Evolutionary conservation across 2,113 vertebrate genomes (phyloP).

Genomic region (Tiliqua scincoides): DNA sequence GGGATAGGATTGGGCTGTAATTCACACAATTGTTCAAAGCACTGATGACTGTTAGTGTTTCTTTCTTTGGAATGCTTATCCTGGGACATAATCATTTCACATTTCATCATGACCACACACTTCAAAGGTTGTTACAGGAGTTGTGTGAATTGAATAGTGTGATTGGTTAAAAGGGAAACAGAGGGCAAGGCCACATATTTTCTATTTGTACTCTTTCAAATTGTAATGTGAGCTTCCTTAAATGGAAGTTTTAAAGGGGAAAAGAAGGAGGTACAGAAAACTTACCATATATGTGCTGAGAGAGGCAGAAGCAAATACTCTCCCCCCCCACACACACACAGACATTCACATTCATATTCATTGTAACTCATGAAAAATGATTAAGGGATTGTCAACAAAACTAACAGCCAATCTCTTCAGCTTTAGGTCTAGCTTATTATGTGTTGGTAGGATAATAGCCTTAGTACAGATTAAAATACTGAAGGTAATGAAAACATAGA

Average conservation of each 20-base stretch:
- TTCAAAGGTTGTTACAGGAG: background rate
- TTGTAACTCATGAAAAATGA: conserved; percentile 17
- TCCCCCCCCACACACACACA: background rate
- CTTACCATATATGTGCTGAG: background rate
- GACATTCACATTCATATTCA: conserved; percentile 16
- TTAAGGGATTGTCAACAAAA: conserved; percentile 8
- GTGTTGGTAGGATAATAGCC: conserved; percentile 45
- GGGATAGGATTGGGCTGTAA: too few relatives aligned
- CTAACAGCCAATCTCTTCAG: background rate
- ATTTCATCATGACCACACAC: background rate
- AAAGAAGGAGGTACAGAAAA: background rate
- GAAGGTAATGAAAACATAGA: conserved; percentile 1
- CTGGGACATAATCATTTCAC: too few relatives aligned
- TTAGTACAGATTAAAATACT: conserved; percentile 14
- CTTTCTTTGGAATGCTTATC: background rate
- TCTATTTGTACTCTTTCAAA: background rate
- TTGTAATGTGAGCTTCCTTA: background rate
- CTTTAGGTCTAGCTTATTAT: conserved; percentile 33
- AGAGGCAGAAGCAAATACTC: conserved; percentile 28
- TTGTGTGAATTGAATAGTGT: background rate
- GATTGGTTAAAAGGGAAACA: background rate
- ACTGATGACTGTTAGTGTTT: too few relatives aligned
- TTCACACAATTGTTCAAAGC: too few relatives aligned
- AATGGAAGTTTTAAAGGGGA: background rate
- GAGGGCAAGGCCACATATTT: background rate